Base-by-base conservation (phyloP, 2,113 vertebrate species). In the Sinocyclocheilus anophthalmus region DNA sequence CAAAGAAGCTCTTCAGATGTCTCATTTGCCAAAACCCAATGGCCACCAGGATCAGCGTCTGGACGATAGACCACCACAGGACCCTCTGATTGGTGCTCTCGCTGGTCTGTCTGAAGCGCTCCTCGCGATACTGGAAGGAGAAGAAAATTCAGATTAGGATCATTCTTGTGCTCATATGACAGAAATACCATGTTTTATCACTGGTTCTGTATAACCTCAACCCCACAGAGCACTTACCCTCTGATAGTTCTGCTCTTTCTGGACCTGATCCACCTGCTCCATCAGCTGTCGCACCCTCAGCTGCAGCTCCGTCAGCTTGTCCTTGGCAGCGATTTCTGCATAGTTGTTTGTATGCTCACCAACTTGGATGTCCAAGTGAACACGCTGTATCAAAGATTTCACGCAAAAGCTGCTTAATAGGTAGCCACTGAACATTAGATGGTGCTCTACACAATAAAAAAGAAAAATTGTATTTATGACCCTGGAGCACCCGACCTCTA, bases 211-310 rank as follows among this genome's bases (percentile, higher is more conserved):
- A 22, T 9, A 8, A 57, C 18, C 55, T 53, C 14, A 16, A 45
- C 48, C 57, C 65, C 5, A 10, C 7, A 14, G n/a, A 16, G 16
- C 5, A 84, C 95, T 93, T 63, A 97, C 97, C 94, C 97, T 92
- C 90, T 98, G 97, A 88, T 97, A 98, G 93, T 97, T 96, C 93
- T 98, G 97, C 91, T 98, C 97, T 90, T 97, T 98, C 91, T 98
- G 97, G 92, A 98, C 96, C 94, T 98, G 97, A 88, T 98, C 97
- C 78, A 97, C 96, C 90, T 98, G 97, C 86, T 98, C 97, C 87
- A 97, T 95, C 79, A 98, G 94, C 92, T 97, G 97, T 12, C 97
- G 88, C 7, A 97, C 97, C 48, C 97, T 92, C 12, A 98, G 93
- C 92, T 98, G 97, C 86, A 98, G 92, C 91, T 97, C 96, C 1